Evolutionary conservation across 2,888 invertebrate species (phyloP), one percentile per base, ranked within the genome.

Genomic region (Dryobota labecula): DNA sequence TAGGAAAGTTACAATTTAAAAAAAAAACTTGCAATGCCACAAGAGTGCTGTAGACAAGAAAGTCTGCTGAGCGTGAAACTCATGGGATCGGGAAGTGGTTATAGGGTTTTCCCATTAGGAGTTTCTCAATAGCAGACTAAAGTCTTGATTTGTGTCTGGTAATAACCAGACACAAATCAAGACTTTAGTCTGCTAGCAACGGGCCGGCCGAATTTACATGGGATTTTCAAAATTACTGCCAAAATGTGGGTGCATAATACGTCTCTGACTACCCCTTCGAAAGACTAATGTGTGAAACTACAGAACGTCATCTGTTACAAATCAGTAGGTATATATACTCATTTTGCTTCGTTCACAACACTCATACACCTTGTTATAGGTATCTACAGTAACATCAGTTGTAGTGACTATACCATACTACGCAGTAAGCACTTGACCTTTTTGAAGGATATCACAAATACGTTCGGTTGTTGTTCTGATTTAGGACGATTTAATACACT

Each of bases 381-480:
- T 60, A 20, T 13, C 41, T 27, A 41, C 13, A 45, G 36, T 36
- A 36, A 1, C 18, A 20, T 27, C 30, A 24, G 4, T 20, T 30
- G n/a, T 51, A 24, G 36, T 74, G 51, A 51, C 18, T 61, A n/a
- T 18, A 24, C 8, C 5, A 4, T 30, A 47, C 33, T 49, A 43
- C 73, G 73, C 68, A 66, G 47, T 15, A 15, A 1, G n/a, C 20
- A 1, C 0, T 9, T 56, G 54, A 53, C 45, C 51, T 47, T 56
- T 27, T 27, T 43, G 45, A 76, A 76, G 73, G 76, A 56, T 56
- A 56, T 65, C n/a, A 27, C 24, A 15, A 47, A 76, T 65, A 33
- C 30, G 9, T 7, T 27, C n/a, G 2, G 45, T 15, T 41, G 6
- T 43, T 51, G 13, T 27, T 60, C 15, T 4, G 15, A 38, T 53